Evolutionary conservation across 1,140 invertebrate genomes (phyloP).

Genomic region (Calephelis nemesis): DNA sequence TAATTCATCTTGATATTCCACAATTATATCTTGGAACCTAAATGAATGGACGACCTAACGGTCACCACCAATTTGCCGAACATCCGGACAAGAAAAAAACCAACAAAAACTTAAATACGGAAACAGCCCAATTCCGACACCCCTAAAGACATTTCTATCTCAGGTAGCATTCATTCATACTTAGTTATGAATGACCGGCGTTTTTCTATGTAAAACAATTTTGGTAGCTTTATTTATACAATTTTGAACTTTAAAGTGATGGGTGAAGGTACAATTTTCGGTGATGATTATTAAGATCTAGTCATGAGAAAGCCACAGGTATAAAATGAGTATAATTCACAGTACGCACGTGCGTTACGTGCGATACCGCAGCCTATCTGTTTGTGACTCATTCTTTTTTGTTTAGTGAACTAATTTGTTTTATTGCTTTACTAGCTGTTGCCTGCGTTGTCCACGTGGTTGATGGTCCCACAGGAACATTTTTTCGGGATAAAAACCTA

Average conservation of each 20-base stretch:
- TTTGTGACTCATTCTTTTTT: conserved; percentile 14
- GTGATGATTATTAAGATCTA: background rate
- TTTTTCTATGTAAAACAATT: conserved; percentile 17
- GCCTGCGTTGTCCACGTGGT: too few relatives aligned
- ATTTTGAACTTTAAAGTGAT: background rate
- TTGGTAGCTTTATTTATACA: background rate
- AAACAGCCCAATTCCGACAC: conserved; percentile 42
- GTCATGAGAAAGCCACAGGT: conserved; percentile 14
- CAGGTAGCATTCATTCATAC: conserved; percentile 62
- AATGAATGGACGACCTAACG: conserved; percentile 49
- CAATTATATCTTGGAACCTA: conserved; percentile 24
- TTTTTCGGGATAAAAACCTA: too few relatives aligned
- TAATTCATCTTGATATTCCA: too few relatives aligned
- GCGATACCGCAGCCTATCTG: conserved; percentile 10
- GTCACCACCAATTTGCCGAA: conserved; percentile 56
- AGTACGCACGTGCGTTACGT: conserved; percentile 10
- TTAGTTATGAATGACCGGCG: conserved; percentile 54
- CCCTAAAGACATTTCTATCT: conserved; percentile 44
- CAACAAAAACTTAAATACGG: conserved; percentile 49
- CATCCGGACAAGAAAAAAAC: conserved; percentile 56
- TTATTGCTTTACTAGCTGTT: background rate
- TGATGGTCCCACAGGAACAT: too few relatives aligned
- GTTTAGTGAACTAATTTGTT: conserved; percentile 10
- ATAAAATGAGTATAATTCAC: conserved; percentile 11
- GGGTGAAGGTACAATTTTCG: background rate